A percentile compares a stretch with the other conserved stretches of the same genome.
These are phyloP conservation scores for Hippocampus barbouri DNA, from an alignment of 2,113 vertebrate genomes.

Conservation along the genomic window DNA sequence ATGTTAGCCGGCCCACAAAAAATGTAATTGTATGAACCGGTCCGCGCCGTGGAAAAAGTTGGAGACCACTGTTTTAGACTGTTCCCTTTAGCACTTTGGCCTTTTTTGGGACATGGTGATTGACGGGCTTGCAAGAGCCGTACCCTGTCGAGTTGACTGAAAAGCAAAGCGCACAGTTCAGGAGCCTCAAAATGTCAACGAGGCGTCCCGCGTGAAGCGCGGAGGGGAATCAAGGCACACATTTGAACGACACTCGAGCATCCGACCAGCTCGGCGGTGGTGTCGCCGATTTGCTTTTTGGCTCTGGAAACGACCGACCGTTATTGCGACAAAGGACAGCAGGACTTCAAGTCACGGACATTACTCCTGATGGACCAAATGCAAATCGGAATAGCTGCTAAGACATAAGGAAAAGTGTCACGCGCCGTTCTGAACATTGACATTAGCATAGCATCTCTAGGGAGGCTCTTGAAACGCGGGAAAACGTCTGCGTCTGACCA, in stretches of 20 bases:
- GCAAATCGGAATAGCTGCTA: background rate
- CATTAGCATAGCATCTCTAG: background rate
- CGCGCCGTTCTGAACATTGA: background rate
- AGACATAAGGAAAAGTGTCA: background rate
- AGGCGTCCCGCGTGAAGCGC: background rate
- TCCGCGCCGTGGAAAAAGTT: no score
- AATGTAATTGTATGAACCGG: no score
- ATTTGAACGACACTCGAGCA: conserved; percentile 20
- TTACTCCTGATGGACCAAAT: background rate
- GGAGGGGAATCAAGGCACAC: conserved; percentile 61
- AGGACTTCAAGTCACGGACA: background rate
- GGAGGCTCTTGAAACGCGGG: no score
- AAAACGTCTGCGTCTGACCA: background rate
- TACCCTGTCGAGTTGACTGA: background rate
- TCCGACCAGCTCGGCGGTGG: background rate
- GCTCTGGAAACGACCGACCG: background rate
- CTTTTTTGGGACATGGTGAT: background rate
- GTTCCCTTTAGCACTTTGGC: background rate
- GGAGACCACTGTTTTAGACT: no score
- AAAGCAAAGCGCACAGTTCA: background rate
- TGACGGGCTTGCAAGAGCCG: background rate
- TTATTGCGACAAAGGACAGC: background rate
- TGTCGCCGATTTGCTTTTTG: background rate
- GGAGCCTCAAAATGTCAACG: background rate
- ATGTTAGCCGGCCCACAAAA: no score